Evolutionary conservation across 2,113 vertebrate species (phyloP).

Genomic region (Pomatostomus ruficeps): DNA sequence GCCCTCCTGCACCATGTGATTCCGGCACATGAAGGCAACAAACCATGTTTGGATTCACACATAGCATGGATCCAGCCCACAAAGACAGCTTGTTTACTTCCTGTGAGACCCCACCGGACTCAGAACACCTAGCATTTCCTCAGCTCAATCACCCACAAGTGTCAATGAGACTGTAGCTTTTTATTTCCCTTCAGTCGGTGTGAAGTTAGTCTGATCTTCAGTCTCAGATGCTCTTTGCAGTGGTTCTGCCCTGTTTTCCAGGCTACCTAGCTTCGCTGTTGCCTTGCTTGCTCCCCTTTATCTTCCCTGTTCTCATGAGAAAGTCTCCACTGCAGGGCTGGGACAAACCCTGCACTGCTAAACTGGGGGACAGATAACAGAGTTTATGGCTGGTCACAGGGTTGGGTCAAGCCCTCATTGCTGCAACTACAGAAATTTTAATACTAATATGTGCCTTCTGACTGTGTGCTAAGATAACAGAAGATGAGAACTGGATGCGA

Average conservation of each 20-base stretch:
- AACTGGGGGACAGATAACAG: not conserved
- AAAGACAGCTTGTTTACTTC: not conserved
- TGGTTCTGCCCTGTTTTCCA: not conserved
- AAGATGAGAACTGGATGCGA: not conserved
- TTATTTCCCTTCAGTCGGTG: not conserved
- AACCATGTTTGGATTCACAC: not conserved
- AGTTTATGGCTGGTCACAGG: not conserved
- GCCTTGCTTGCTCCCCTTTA: not conserved
- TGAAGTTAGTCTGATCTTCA: not conserved
- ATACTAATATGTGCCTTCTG: not conserved
- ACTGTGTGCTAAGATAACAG: not conserved
- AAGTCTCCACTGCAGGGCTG: not conserved
- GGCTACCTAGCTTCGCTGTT: not conserved
- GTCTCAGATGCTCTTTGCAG: not conserved
- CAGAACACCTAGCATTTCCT: not conserved
- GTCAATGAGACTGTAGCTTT: not conserved
- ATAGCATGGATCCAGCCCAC: rapidly evolving
- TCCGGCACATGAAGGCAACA: not conserved
- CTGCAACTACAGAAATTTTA: not conserved
- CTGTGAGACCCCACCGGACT: not conserved
- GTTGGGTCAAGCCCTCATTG: not conserved
- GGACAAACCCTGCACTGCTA: not conserved
- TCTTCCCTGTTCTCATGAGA: not conserved
- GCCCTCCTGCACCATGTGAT: not conserved
- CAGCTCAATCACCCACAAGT: not conserved